Conservation (phyloP, 2,888 invertebrate species). For the Parnassius glacialis region DNA sequence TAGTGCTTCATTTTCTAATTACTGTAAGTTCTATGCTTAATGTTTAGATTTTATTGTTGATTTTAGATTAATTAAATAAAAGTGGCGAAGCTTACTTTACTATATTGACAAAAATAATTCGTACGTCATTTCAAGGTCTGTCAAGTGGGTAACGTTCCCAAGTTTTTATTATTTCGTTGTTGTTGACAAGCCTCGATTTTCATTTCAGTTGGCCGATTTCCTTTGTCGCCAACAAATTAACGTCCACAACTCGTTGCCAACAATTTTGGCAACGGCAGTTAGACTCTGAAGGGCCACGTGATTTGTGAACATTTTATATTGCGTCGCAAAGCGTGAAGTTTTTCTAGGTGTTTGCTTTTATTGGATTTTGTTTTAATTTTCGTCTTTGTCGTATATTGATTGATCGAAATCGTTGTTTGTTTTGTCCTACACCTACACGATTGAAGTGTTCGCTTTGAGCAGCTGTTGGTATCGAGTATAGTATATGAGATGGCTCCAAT, state of each 20-base stretch:
- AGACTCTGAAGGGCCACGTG: constrained; percentile 21
- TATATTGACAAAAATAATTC: too few relatives aligned
- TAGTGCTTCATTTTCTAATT: too few relatives aligned
- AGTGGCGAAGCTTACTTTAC: too few relatives aligned
- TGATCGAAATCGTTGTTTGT: constrained; percentile 7
- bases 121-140: too few relatives aligned
- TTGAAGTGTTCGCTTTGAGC: neutral
- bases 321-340: constrained; percentile 29
- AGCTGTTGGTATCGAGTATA: neutral
- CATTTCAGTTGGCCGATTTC: constrained; percentile 12
- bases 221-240: constrained; percentile 15
- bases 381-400: constrained; percentile 12
- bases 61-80: too few relatives aligned
- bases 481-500: constrained; percentile 28
- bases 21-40: too few relatives aligned
- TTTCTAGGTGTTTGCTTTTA: constrained; percentile 49
- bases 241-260: constrained; percentile 13
- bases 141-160: constrained; percentile 57
- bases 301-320: constrained; percentile 28
- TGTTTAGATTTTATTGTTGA: too few relatives aligned
- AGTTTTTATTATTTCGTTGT: constrained; percentile 1
- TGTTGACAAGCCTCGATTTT: constrained; percentile 5
- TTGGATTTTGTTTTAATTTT: constrained; percentile 46
- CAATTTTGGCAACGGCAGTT: constrained; percentile 19
- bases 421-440: constrained; percentile 3